Conservation (phyloP, 2,113 vertebrate species). For the Cisticola juncidis region DNA sequence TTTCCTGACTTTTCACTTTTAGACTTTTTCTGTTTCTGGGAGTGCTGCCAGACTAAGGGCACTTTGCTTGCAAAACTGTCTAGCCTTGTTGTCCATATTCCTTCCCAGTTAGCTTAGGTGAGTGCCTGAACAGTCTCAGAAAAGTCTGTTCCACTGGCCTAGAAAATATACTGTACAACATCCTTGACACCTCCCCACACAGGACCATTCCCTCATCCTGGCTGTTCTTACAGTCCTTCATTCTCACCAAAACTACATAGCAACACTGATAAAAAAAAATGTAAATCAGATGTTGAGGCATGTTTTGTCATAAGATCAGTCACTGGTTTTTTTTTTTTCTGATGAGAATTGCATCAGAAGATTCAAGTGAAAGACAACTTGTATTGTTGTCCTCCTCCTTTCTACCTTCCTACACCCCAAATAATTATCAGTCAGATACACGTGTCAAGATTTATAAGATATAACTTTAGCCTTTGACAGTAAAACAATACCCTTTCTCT, state of each 20-base stretch:
- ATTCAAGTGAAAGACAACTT: neutral
- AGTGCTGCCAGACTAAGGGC: neutral
- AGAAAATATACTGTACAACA: neutral
- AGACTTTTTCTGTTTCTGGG: neutral
- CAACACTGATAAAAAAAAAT: neutral
- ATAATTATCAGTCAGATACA: neutral
- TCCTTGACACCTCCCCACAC: neutral
- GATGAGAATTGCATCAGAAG: neutral
- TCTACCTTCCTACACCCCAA: neutral
- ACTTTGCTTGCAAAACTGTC: neutral
- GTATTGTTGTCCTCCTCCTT: neutral
- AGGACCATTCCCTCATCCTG: neutral
- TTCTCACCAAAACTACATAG: neutral
- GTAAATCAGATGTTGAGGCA: neutral
- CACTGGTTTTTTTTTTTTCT: neutral
- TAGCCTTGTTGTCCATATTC: neutral
- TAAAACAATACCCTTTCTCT: neutral
- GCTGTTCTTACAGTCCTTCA: neutral
- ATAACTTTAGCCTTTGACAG: neutral
- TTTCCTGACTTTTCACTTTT: neutral
- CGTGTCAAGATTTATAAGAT: neutral
- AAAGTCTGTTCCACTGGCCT: neutral
- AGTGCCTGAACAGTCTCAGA: neutral
- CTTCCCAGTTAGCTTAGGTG: neutral
- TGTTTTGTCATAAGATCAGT: neutral